A percentile compares a stretch with the other conserved stretches of the same genome.
These are phyloP conservation scores for Goniozus legneri DNA, from an alignment of 1,140 invertebrate genomes.

Conservation along the genomic window DNA sequence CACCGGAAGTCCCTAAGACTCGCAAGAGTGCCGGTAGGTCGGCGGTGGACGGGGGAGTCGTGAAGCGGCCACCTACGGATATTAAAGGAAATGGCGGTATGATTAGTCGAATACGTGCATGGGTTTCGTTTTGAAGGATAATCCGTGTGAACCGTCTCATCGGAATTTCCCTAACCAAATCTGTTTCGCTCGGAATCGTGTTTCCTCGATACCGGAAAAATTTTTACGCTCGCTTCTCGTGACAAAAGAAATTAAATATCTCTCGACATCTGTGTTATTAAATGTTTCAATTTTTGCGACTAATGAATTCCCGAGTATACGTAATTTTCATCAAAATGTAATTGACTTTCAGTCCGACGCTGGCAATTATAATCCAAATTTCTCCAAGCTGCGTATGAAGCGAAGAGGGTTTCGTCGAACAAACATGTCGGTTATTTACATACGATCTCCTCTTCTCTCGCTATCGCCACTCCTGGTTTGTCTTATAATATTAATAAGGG, in stretches of 20 bases:
- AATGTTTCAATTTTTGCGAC: no score
- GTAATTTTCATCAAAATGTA: no score
- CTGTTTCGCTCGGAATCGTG: no score
- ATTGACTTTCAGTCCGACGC: slow-evolving; percentile 6
- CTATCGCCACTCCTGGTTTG: slow-evolving; percentile 29
- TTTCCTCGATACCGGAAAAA: no score
- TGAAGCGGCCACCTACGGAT: slow-evolving; percentile 46
- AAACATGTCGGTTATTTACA: slow-evolving; percentile 46
- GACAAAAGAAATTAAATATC: no score
- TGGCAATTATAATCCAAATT: slow-evolving; percentile 21
- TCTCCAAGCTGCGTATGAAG: slow-evolving; percentile 1
- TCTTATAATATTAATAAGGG: slow-evolving; percentile 54
- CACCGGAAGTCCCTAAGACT: slow-evolving; percentile 50
- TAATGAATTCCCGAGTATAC: no score
- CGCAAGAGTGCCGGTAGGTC: slow-evolving; percentile 31
- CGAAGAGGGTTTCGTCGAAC: slow-evolving; percentile 19
- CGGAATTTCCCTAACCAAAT: no score
- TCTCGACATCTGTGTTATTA: no score
- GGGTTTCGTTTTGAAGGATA: slow-evolving; percentile 44
- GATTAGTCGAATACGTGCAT: slow-evolving; percentile 54
- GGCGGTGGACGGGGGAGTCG: slow-evolving; percentile 17
- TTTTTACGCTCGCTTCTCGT: no score
- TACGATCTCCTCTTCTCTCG: slow-evolving; percentile 13
- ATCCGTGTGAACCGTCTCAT: neutral
- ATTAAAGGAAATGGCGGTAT: slow-evolving; percentile 58